Conservation (phyloP, 2,888 invertebrate genomes). For the Mesopsocus fuscifrons region DNA sequence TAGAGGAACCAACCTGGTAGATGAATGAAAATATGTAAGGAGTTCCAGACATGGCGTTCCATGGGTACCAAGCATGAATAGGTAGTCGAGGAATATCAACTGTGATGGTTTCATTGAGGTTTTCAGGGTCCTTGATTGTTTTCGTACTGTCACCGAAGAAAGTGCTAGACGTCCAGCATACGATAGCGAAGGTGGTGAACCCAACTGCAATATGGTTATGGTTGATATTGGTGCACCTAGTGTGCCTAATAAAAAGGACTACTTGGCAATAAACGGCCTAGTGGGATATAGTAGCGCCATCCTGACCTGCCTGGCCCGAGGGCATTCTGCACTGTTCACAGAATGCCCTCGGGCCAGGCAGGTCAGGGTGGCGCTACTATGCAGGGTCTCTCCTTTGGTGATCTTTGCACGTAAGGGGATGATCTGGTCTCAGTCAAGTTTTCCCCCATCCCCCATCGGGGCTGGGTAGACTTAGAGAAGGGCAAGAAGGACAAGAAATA, state of each 20-base stretch:
- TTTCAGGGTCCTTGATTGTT: constrained; percentile 42
- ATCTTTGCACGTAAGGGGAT: too few species aligned
- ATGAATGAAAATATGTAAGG: constrained; percentile 44
- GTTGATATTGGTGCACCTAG: constrained; percentile 52
- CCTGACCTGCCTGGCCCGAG: too few species aligned
- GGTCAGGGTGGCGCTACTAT: too few species aligned
- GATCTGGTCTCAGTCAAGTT: too few species aligned
- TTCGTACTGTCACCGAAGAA: constrained; percentile 63
- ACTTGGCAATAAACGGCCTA: not conserved
- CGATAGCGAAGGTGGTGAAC: constrained; percentile 37
- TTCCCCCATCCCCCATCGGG: too few species aligned
- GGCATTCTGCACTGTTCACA: too few species aligned
- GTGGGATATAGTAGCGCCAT: not conserved
- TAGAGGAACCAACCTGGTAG: constrained; percentile 47
- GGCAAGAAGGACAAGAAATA: too few species aligned
- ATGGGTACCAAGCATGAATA: constrained; percentile 62
- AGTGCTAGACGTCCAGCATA: constrained; percentile 57
- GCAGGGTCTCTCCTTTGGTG: too few species aligned
- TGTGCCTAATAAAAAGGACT: constrained; percentile 39
- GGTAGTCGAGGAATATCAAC: constrained; percentile 53
- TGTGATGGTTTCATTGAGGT: constrained; percentile 44
- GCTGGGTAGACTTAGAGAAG: too few species aligned
- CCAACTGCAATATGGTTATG: constrained; percentile 51
- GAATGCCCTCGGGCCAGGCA: too few species aligned
- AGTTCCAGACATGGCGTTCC: constrained; percentile 48